Conservation (phyloP, 2,797 vertebrate genomes). For the Eptatretus atami region DNA sequence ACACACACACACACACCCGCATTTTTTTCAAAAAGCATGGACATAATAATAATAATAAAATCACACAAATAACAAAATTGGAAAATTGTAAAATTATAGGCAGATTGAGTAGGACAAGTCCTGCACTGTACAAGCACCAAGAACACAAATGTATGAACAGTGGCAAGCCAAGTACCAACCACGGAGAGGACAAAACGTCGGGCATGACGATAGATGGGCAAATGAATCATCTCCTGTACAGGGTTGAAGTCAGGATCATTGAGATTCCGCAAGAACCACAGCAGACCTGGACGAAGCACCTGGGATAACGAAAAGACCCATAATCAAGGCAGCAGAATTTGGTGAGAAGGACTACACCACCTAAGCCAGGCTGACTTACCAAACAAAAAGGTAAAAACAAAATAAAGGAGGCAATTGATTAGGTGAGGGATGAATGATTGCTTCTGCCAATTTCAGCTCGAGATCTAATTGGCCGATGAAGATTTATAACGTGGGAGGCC, state of each 20-base stretch:
- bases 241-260: conserved; percentile 93
- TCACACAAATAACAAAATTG: too few species aligned
- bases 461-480: too few species aligned
- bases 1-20: too few species aligned
- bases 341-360: neutral
- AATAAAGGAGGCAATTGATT: conserved; percentile 4
- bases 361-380: neutral
- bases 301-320: conserved; percentile 12
- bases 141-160: too few species aligned
- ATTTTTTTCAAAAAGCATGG: too few species aligned
- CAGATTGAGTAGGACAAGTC: too few species aligned
- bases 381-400: conserved; percentile 9
- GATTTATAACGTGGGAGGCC: too few species aligned
- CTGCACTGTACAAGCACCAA: too few species aligned
- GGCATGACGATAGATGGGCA: conserved; percentile 72
- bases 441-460: conserved; percentile 2
- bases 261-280: conserved; percentile 89
- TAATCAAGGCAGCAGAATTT: neutral
- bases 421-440: neutral
- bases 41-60: too few species aligned
- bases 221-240: conserved; percentile 90
- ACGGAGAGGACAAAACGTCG: conserved; percentile 77
- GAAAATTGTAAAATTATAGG: too few species aligned
- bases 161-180: conserved; percentile 19
- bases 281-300: conserved; percentile 68